Base-by-base conservation (phyloP, 2,888 invertebrate species). In the Drosophila seclusa region DNA sequence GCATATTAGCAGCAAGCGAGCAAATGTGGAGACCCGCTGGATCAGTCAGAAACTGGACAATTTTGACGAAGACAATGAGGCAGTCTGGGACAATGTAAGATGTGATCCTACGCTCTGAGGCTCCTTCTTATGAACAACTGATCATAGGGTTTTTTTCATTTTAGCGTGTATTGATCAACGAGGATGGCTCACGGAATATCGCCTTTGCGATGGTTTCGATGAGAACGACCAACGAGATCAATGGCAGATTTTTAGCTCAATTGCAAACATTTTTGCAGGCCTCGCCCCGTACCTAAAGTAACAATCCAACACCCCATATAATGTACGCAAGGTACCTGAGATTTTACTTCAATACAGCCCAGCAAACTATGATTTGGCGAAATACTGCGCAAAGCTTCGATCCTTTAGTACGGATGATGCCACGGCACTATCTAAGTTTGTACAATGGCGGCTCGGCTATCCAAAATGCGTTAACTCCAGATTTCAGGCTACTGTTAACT, bases 1-100 rank as follows among this genome's bases (percentile, higher is more conserved):
- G 2, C 38, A 55, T 8, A 21, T 32, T 1, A 59, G 7, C 10
- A 61, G 13, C 16, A 45, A 31, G 7, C 68, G 76, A 16, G 59
- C 75, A 29, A 78, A 77, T 61, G 78, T 86, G 11, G 48, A 86
- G 59, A 77, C 78, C 7, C 76, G 82, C 1, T 95, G 94, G 94
- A 93, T 95, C 52, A 82, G 89, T 2, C 94, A 95, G 92, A 94
- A 94, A 1, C 75, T 95, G 2, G 95, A 88, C 83, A 94, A 95
- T 84, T 95, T 95, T 78, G 94, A 95, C 82, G 61, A 31, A 0
- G 93, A 93, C 50, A 94, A 95, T 68, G 87, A 91, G 40, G 93
- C 92, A 21, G 94, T 93, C 0, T 95, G 94, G 93, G 76, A 87
- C 40, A 95, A 95, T 53, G 83, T 88, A 65, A 77, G 68, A 40